These are phyloP conservation scores for Lissocephala sabroskyi DNA, from an alignment of 2,888 invertebrate genomes.

Conservation along the genomic window DNA sequence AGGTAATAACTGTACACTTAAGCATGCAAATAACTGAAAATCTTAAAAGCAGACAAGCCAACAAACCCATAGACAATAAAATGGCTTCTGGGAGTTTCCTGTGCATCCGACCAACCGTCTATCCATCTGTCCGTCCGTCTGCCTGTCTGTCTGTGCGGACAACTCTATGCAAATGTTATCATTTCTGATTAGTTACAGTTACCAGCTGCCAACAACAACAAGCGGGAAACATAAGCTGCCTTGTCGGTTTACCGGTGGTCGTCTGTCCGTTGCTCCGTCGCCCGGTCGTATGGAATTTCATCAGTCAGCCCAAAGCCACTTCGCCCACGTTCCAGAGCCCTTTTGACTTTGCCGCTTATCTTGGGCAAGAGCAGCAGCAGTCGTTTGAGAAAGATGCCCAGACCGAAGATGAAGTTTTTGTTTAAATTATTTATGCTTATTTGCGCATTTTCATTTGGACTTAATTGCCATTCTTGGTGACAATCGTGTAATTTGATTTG, in stretches of 20 bases:
- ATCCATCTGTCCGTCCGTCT: neutral
- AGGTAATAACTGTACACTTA: constrained; percentile 66
- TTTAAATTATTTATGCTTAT: constrained; percentile 35
- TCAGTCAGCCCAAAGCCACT: too few relatives aligned
- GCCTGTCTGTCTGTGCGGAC: constrained; percentile 7
- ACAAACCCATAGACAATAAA: neutral
- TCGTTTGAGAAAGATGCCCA: too few relatives aligned
- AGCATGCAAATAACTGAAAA: constrained; percentile 63
- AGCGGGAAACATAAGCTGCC: constrained; percentile 8
- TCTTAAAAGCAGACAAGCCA: constrained; percentile 33
- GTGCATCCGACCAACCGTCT: neutral
- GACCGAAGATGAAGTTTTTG: constrained; percentile 50
- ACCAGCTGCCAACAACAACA: constrained; percentile 34
- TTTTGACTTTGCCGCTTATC: constrained; percentile 13
- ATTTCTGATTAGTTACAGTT: constrained; percentile 66
- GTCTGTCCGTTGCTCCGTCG: too few relatives aligned
- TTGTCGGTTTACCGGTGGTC: neutral
- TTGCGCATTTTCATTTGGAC: constrained; percentile 31
- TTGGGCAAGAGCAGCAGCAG: too few relatives aligned
- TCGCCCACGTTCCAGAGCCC: neutral
- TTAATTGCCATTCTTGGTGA: neutral
- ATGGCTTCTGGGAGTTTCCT: too few relatives aligned
- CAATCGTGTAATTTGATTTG: neutral
- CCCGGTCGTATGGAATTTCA: too few relatives aligned
- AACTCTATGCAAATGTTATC: constrained; percentile 56